Conservation (phyloP, 2,888 invertebrate species). For the Lydus trimaculatus region DNA sequence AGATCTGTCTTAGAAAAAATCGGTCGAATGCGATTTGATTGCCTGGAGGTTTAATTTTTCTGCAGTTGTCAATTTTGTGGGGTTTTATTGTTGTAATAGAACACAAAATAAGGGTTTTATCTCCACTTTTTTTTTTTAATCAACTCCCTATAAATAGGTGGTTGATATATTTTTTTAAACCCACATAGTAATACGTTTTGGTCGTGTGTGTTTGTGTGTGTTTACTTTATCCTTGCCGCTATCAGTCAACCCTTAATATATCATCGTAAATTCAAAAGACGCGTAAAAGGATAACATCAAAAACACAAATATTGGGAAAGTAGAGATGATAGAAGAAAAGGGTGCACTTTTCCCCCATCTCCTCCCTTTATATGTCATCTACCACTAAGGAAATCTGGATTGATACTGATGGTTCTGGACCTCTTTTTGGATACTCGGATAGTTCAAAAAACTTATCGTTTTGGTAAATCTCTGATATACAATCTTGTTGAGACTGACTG, state of each 20-base stretch:
- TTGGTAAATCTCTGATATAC: background rate
- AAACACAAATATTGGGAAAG: constrained; percentile 8
- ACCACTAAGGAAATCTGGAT: constrained; percentile 10
- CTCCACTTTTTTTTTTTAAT: background rate
- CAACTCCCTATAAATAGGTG: too few species aligned
- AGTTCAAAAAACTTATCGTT: constrained; percentile 16
- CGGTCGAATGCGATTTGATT: background rate
- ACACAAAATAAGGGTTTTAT: too few species aligned
- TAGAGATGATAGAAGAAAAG: background rate
- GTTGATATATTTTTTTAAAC: background rate
- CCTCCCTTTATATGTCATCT: background rate
- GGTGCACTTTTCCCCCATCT: background rate
- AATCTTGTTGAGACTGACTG: constrained; percentile 6
- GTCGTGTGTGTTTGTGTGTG: too few species aligned
- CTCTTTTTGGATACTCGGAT: too few species aligned
- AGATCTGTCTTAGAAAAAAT: background rate
- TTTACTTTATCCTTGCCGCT: constrained; percentile 1
- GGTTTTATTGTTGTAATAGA: background rate
- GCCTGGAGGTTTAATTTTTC: constrained; percentile 1
- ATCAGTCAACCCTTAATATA: constrained; percentile 7
- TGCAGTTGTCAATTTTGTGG: background rate
- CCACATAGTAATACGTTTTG: background rate
- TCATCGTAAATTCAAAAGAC: constrained; percentile 15
- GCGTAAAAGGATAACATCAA: constrained; percentile 18
- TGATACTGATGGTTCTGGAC: constrained; percentile 11